These are phyloP conservation scores for Oxygymnocypris stewartii DNA, from an alignment of 2,113 vertebrate species.

Conservation along the genomic window DNA sequence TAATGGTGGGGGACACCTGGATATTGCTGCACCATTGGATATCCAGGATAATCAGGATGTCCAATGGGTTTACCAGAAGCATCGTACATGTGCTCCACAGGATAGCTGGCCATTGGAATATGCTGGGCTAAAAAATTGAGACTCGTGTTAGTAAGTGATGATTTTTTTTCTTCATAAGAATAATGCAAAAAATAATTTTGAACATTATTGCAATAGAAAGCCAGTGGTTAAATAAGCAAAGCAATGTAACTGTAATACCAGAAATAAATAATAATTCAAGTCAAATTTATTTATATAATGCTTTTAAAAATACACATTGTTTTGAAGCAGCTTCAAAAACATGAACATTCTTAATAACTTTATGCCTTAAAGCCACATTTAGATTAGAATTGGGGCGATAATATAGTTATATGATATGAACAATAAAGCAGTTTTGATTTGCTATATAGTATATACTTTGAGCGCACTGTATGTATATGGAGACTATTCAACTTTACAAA, in stretches of 20 bases:
- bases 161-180: background rate
- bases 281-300: background rate
- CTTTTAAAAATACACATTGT: background rate
- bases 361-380: background rate
- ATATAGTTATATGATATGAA: background rate
- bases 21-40: constrained; percentile 73
- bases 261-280: no score
- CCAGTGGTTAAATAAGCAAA: background rate
- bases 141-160: background rate
- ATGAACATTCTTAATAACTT: background rate
- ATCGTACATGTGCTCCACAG: constrained; percentile 79
- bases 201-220: background rate
- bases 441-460: background rate
- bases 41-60: constrained; percentile 68
- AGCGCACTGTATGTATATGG: background rate
- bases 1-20: constrained; percentile 75
- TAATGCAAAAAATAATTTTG: background rate
- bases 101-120: constrained; percentile 84
- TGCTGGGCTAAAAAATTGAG: constrained; percentile 76
- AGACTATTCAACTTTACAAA: background rate
- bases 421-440: background rate
- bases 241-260: background rate
- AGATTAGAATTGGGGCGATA: background rate
- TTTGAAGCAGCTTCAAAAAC: background rate
- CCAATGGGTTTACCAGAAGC: constrained; percentile 77